Base-by-base conservation (phyloP, 2,113 vertebrate species). In the Phrynocephalus versicolor region DNA sequence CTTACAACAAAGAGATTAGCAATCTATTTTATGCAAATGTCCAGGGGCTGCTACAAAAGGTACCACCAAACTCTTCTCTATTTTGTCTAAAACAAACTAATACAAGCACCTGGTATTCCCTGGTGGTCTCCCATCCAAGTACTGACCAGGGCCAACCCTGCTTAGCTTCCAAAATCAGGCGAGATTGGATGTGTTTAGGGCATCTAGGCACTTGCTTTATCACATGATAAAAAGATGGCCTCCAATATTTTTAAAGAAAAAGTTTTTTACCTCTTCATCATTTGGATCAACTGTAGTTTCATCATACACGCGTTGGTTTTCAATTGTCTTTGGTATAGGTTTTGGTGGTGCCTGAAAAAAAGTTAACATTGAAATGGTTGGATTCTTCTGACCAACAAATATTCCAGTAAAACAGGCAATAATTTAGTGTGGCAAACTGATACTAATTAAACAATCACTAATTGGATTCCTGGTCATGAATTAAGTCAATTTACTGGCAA, bases 301-400 rank as follows among this genome's bases (percentile, higher is more conserved):
- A 21, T 99, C 98, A 79, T 97, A 97, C 1, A 98, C 94, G 85
- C 98, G 96, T 91, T 99, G 99, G 91, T 99, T 99, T 93, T 99
- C 99, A 93, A 99, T 99, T 0, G 98, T 99, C 94, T 99, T 99
- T 9, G 99, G 99, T 87, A 98, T 30, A 13, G 98, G 93, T 93
- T 99, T 99, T 82, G 99, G 98, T 35, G 98, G 99, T 25, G 99
- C 99, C 99, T 99, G 85, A 72, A 93, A 90, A 39, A 90, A 45
- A 10, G n/a, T 79, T 85, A 39, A 62, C 19, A 51, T 10, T 73
- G 30, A 79, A 78, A 79, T 51, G 1, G 19, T 51, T 45, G 37
- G 25, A 27, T 37, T 30, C 21, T 33, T 62, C 33, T 41, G n/a
- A 25, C 14, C 37, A 74, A 74, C 18, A 37, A 57, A 18, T 57